Evolutionary conservation across 2,888 invertebrate species (phyloP).

Genomic region (Polylopha cassiicola): DNA sequence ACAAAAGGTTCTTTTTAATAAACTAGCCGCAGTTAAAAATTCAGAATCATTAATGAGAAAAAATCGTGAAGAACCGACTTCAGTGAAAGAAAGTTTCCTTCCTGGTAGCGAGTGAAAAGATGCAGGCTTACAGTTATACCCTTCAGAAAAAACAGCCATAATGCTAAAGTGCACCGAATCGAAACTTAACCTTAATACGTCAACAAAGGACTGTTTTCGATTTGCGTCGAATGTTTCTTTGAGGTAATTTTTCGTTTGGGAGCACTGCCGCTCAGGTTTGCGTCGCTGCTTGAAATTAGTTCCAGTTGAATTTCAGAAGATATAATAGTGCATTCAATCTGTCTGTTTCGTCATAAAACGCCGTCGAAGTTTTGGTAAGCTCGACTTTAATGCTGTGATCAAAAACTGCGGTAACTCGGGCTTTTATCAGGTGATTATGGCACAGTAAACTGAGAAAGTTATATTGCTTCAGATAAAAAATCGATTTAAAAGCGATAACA

Average conservation of each 20-base stretch:
- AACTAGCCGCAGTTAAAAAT: constrained; percentile 34
- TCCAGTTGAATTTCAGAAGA: constrained; percentile 54
- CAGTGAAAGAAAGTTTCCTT: constrained; percentile 43
- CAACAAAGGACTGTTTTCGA: constrained; percentile 30
- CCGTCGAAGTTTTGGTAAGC: constrained; percentile 2
- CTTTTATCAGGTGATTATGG: too few species aligned
- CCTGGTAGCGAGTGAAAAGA: constrained; percentile 45
- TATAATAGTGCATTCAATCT: constrained; percentile 44
- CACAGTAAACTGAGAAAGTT: too few species aligned
- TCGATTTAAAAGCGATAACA: too few species aligned
- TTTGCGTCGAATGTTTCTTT: constrained; percentile 15
- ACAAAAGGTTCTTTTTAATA: constrained; percentile 6
- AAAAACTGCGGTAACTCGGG: too few species aligned
- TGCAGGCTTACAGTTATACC: constrained; percentile 43
- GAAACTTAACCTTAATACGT: constrained; percentile 28
- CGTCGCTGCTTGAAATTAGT: constrained; percentile 59
- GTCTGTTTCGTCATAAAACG: constrained; percentile 27
- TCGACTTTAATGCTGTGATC: constrained; percentile 5
- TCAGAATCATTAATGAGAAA: constrained; percentile 48
- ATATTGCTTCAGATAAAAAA: too few species aligned
- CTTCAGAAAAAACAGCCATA: constrained; percentile 13
- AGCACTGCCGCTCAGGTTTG: constrained; percentile 49
- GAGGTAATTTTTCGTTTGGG: constrained; percentile 25
- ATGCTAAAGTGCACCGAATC: constrained; percentile 25
- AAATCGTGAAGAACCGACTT: constrained; percentile 35